Base-by-base conservation (phyloP, 2,113 vertebrate species). In the Dunckerocampus dactyliophorus region DNA sequence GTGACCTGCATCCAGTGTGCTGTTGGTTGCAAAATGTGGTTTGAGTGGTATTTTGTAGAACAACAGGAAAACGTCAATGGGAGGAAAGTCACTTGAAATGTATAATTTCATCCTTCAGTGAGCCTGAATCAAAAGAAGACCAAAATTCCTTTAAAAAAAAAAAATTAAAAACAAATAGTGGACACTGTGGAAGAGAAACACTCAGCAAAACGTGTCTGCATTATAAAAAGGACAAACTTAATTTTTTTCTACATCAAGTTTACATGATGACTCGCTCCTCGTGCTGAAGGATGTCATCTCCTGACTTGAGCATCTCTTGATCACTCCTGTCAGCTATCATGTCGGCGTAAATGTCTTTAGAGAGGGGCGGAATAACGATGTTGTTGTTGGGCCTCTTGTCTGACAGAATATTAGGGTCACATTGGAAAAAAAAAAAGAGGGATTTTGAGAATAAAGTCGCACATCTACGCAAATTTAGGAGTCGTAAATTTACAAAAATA, bases 41-140 rank as follows among this genome's bases (percentile, higher is more conserved):
- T 47, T 39, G 34, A 70, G 73, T 67, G 75, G 75, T 58, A n/a
- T 31, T 67, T 52, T 39, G 43, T 61, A 72, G 72, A 66, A 85
- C 81, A 70, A 77, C 58, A 76, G 54, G 56, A 22, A 75, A 22
- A 77, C 69, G 21, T 52, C 58, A 19, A 62, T 13, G 70, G 64
- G 46, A 68, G 59, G 65, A 28, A 74, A 84, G 69, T 54, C 68
- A 63, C 63, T 64, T 63, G 53, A 58, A 74, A 64, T 67, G 52
- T 79, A 77, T 80, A 75, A 85, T 84, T 85, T 80, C 71, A 87
- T 71, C 72, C 71, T 74, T 69, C 64, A 62, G 60, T 78, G 71
- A 71, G 81, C 80, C 28, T 48, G 54, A 71, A 62, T 67, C 8
- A 69, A 76, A 78, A 70, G 50, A 19, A 58, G 46, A 53, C 42